phyloP scores from a whole-genome alignment of 2,888 invertebrate species.

The Agapetus fuscipes region DNA sequence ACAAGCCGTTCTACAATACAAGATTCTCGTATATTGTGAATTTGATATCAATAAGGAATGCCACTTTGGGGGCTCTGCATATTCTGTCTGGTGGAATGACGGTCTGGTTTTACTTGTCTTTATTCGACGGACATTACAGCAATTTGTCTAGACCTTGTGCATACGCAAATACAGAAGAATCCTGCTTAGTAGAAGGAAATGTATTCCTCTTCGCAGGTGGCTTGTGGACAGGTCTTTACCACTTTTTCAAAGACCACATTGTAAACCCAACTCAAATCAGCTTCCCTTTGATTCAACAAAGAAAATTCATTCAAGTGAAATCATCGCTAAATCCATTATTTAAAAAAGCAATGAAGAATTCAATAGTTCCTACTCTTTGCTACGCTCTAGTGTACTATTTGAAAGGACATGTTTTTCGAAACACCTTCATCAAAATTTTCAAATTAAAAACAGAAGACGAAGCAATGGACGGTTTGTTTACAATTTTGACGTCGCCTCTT shows the following conservation, averaged over 20 bases:
- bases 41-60: conserved; percentile 51
- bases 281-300: conserved; percentile 62
- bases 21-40: conserved; percentile 57
- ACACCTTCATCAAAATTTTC: conserved; percentile 42
- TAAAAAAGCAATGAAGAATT: conserved; percentile 46
- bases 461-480: conserved; percentile 40
- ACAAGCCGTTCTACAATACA: conserved; percentile 51
- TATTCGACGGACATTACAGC: conserved; percentile 50
- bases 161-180: conserved; percentile 34
- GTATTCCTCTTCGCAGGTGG: conserved; percentile 59
- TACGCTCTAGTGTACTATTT: conserved; percentile 53
- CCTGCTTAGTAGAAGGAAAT: conserved; percentile 57
- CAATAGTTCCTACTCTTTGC: conserved; percentile 52
- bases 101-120: conserved; percentile 58
- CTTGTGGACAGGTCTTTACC: conserved; percentile 53
- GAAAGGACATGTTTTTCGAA: conserved; percentile 47
- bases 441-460: conserved; percentile 44
- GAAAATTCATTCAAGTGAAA: conserved; percentile 58
- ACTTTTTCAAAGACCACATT: conserved; percentile 48
- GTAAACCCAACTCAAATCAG: conserved; percentile 45
- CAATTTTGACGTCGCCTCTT: conserved; percentile 39
- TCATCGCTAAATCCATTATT: conserved; percentile 46
- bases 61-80: conserved; percentile 47
- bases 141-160: conserved; percentile 40
- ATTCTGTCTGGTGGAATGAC: conserved; percentile 55